Conservation (phyloP, 2,888 invertebrate species). For the Alentia gelatinosa region DNA sequence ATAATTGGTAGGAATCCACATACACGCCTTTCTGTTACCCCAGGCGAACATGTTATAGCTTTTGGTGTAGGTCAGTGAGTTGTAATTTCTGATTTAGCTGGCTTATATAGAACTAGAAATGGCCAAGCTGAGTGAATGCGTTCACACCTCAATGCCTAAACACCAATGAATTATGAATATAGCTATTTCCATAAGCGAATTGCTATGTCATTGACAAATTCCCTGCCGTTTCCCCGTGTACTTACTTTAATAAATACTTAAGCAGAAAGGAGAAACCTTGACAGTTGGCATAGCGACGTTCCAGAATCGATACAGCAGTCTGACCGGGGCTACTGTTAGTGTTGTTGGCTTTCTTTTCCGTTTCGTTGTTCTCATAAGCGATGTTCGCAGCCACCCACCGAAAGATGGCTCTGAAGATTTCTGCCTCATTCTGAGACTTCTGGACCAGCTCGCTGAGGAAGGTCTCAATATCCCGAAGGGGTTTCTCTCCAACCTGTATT, state of each 20-base stretch:
- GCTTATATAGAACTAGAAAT: too few relatives aligned
- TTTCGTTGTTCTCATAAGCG: neutral
- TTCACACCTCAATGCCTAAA: too few relatives aligned
- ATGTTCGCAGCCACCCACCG: constrained; percentile 29
- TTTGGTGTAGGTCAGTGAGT: too few relatives aligned
- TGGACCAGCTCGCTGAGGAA: neutral
- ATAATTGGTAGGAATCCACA: too few relatives aligned
- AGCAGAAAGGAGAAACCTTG: neutral
- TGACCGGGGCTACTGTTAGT: neutral
- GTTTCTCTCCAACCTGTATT: neutral
- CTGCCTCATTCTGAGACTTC: neutral
- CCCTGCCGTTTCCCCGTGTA: neutral
- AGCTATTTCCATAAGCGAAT: too few relatives aligned
- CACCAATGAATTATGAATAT: too few relatives aligned
- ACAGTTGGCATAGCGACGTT: neutral
- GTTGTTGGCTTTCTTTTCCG: neutral
- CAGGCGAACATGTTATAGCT: too few relatives aligned
- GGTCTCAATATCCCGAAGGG: neutral
- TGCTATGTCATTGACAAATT: too few relatives aligned
- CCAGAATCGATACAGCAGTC: neutral
- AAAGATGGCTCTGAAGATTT: neutral
- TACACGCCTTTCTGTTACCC: too few relatives aligned
- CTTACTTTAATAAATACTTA: constrained; percentile 35
- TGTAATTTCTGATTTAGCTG: too few relatives aligned
- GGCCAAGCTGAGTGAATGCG: too few relatives aligned